These are phyloP conservation scores for Pteropus rufus DNA, from an alignment of 2,797 vertebrate species.

Conservation along the genomic window DNA sequence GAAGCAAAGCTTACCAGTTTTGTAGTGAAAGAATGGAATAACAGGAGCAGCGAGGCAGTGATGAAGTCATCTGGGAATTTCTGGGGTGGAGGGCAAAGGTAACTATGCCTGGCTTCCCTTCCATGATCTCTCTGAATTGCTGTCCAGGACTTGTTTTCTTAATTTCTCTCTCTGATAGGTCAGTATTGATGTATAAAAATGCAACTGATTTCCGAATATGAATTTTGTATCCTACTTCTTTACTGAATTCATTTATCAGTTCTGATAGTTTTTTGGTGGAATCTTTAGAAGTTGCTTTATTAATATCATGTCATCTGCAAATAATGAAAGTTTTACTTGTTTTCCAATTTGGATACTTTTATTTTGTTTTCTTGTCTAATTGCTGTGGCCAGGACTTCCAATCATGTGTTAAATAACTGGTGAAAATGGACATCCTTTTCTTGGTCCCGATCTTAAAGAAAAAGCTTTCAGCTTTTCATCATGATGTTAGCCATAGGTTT, in stretches of 20 bases:
- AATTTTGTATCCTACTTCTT: no score
- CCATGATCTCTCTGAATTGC: neutral
- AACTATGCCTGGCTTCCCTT: neutral
- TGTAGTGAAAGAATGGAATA: neutral
- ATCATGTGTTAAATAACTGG: neutral
- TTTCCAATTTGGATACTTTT: no score
- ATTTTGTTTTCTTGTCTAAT: no score
- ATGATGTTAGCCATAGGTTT: neutral
- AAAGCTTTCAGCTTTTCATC: neutral
- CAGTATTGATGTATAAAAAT: no score
- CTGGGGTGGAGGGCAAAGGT: neutral
- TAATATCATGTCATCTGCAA: no score
- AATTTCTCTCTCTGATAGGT: no score
- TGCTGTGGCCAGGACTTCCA: no score
- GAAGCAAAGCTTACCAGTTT: neutral
- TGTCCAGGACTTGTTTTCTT: neutral
- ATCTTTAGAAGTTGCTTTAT: no score
- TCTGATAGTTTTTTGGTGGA: no score
- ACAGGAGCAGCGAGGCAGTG: neutral
- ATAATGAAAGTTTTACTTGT: no score
- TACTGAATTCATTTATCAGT: no score
- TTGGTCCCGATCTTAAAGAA: neutral
- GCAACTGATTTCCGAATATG: no score
- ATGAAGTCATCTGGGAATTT: neutral
- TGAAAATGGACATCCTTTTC: neutral